Base-by-base conservation (phyloP, 2,113 vertebrate genomes). In the Channa maculata region DNA sequence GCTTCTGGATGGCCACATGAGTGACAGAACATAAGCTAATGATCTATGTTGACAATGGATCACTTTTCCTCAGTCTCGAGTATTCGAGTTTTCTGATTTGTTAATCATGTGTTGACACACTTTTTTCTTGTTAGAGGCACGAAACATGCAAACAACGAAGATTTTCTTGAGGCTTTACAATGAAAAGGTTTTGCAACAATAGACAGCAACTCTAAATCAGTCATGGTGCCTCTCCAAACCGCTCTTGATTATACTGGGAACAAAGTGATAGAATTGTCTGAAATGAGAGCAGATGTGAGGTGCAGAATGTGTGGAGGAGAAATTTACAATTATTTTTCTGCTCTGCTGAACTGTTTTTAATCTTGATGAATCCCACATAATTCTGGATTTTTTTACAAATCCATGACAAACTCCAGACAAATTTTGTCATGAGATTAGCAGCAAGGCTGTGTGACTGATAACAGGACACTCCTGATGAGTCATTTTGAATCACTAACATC, bases 401-500 rank as follows among this genome's bases (percentile, higher is more conserved):
- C n/a, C n/a, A n/a, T n/a, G n/a, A n/a, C n/a, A n/a, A n/a, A 55
- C 58, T n/a, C 36, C 12, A 14, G 33, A 15, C 11, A 0, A n/a
- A 61, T 51, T 50, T 51, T 64, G 15, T 38, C 38, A 12, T 41
- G 8, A 15, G 64, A 51, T 77, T 65, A 78, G 49, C 49, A 13
- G 45, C 34, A 49, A 5, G 7, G 45, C 10, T 6, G 15, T 5
- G 38, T 61, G 50, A 24, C 24, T 24, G 24, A 45, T 64, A 43
- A 39, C 69, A 24, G 10, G 8, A n/a, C 41, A 7, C 37, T 41
- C 9, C 6, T 59, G 13, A 37, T 38, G 24, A 82, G 66, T 79
- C 84, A 79, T 15, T 48, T 43, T 65, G 83, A 90, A 65, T 87
- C 88, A 86, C 33, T 6, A 11, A 55, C 3, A 14, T 46, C 45